Base-by-base conservation (phyloP, 2,888 invertebrate species). In the Cephus sareptanus region DNA sequence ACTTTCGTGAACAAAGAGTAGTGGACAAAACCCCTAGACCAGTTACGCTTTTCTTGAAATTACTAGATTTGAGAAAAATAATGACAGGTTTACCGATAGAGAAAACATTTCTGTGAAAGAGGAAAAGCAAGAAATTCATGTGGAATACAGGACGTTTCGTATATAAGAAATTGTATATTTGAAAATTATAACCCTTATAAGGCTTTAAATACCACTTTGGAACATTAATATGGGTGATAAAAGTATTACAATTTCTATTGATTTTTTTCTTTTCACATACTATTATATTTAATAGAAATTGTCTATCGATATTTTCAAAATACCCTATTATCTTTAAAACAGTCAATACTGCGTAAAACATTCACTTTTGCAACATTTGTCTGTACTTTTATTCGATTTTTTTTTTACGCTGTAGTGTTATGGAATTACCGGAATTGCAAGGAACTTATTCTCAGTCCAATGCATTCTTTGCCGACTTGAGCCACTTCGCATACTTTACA, bases 401-500 rank as follows among this genome's bases (percentile, higher is more conserved):
- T 56, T 23, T 56, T 56, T 40, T 13, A 56, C 23, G 2, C 56
- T 23, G 9, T 40, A 9, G 6, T 23, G 9, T 56, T 56, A 15
- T 9, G 23, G 23, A 84, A 81, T 92, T 93, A 94, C 90, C 94
- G 92, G 88, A 93, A 94, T 87, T 95, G 95, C 81, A 94, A 92
- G n/a, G 93, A 92, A 87, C 97, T 97, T 90, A 99, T 97, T 90
- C 96, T 94, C 74, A 99, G 93, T 1, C 99, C 99, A 83, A 96
- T 94, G 40, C 95, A 95, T 87, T 98, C 97, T 91, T 97, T 97
- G 2, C 98, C 99, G 77, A 99, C 95, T 91, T 98, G 96, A 0
- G 99, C 96, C 4, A 98, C 96, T 68, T 94, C 95, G 85, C 98
- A 98, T 0, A 98, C 94, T 11, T 94, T 94, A 91, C 99, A 99